Evolutionary conservation across 1,140 invertebrate species (phyloP), one percentile per base, ranked within the genome.

Genomic region (Calephelis nemesis): DNA sequence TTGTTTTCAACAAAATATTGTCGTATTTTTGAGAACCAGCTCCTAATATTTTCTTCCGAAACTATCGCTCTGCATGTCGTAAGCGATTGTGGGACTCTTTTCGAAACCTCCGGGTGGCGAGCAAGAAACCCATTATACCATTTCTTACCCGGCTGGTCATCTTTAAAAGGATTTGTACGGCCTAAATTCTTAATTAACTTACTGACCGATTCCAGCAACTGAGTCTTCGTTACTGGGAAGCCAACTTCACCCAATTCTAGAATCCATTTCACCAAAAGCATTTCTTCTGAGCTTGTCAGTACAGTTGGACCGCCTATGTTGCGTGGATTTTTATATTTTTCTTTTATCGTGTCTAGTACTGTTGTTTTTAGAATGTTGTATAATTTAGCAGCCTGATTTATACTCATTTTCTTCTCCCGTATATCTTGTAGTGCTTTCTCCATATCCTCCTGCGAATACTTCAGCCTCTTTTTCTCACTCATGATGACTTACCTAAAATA

Each of bases 291-390:
- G 11, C 5, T 62, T 5, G 30, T 62, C 11, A 62, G 7, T 13
- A 62, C 12, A 62, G 39, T 40, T 42, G 30, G 60, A 62, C 30
- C 60, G 60, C 60, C 60, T 58, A 60, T 58, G 30, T 65, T 65
- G 15, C 50, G 10, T 65, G 63, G 63, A 65, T 70, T 70, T 70
- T 62, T 70, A 65, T 70, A 70, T 65, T 65, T 70, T 45, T 70
- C 63, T 52, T 65, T 65, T 70, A 62, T 49, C 10, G 39, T 70
- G 68, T 70, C 63, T 62, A 65, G 39, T 62, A 65, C 30, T 13
- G 63, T 70, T 62, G 68, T 70, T 65, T 65, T 70, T 49, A 63
- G 54, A 62, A 70, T 45, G 52, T 50, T 47, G 47, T 65, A 70
- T 19, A 52, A 65, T 62, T 65, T 70, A 47, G 54, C 63, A 65